phyloP scores from a whole-genome alignment of 1,140 invertebrate species.

The Samia ricini region DNA sequence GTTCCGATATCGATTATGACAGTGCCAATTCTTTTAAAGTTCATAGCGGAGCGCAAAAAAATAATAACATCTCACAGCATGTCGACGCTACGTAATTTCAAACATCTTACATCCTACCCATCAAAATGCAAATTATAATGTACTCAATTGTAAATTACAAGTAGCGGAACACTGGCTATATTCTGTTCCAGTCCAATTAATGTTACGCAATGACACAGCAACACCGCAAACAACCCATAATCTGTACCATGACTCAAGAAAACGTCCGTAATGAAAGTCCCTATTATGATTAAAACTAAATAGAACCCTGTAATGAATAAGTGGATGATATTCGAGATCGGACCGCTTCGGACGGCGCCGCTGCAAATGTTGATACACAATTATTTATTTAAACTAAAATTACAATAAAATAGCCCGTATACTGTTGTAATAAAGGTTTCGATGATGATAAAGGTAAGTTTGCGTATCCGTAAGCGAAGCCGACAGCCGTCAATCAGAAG shows the following conservation, averaged over 20 bases:
- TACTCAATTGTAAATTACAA: neutral
- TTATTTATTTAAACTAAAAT: neutral
- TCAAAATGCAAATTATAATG: constrained; percentile 1
- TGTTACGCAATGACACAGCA: constrained; percentile 19
- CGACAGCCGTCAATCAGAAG: constrained; percentile 75
- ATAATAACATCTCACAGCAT: neutral
- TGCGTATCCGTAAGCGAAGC: constrained; percentile 58
- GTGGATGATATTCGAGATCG: constrained; percentile 74
- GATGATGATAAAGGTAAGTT: constrained; percentile 28
- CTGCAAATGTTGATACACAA: constrained; percentile 49
- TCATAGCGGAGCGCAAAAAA: neutral
- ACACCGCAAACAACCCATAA: constrained; percentile 22
- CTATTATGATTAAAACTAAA: constrained; percentile 71
- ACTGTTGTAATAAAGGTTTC: constrained; percentile 16
- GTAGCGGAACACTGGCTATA: neutral
- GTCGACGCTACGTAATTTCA: neutral
- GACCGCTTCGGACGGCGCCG: constrained; percentile 67
- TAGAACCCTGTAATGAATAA: constrained; percentile 67
- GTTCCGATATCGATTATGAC: neutral
- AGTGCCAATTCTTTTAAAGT: neutral
- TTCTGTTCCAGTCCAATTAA: constrained; percentile 9
- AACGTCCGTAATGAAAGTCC: constrained; percentile 30
- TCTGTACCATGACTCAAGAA: constrained; percentile 23
- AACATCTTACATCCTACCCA: neutral
- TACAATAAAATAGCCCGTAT: constrained; percentile 36